Base-by-base conservation (phyloP, 2,797 vertebrate genomes). In the Sebastes itinus region DNA sequence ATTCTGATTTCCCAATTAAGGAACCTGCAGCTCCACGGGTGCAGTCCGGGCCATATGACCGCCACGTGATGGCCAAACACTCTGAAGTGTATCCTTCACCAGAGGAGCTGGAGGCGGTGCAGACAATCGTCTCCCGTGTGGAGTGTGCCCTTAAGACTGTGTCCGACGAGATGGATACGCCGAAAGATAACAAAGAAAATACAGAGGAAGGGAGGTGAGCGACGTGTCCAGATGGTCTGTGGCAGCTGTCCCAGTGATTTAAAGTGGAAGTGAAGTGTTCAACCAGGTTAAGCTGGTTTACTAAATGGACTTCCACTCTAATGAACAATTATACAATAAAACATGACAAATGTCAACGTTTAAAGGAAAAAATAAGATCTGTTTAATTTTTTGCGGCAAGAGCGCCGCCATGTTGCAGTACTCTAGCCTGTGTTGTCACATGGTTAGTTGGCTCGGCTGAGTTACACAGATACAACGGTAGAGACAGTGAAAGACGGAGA, bases 1-100 rank as follows among this genome's bases (percentile, higher is more conserved):
- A 1, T 20, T 61, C 3, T 23, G 7, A 20, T 66, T 42, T 58
- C 35, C 32, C 6, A 9, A 27, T 74, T 0, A 22, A 92, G 93
- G 94, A 84, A 23, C 33, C 83, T 49, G 56, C 87, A 20, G 69
- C 80, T 16, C 75, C 60, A 58, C 93, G 92, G 94, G 94, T 95
- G 28, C 96, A 95, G 0, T 93, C 96, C 75, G 95, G 97, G n/a
- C 97, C 98, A 22, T 98, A 97, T 74, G 97, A 98, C 80, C 98
- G 97, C 14, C 97, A 98, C 0, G 95, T 98, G 72, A 98, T 98
- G 96, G 96, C 97, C 78, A 98, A 98, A 80, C 98, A 99, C 87
- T 95, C 97, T 9, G 96, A 97, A 16, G 96, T 99, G 23, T 99
- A 99, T 87, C 98, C 98, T 0, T 96, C 97, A 0, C 93, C 97